phyloP scores from a whole-genome alignment of 2,797 vertebrate species.

The Synaphobranchus kaupii region DNA sequence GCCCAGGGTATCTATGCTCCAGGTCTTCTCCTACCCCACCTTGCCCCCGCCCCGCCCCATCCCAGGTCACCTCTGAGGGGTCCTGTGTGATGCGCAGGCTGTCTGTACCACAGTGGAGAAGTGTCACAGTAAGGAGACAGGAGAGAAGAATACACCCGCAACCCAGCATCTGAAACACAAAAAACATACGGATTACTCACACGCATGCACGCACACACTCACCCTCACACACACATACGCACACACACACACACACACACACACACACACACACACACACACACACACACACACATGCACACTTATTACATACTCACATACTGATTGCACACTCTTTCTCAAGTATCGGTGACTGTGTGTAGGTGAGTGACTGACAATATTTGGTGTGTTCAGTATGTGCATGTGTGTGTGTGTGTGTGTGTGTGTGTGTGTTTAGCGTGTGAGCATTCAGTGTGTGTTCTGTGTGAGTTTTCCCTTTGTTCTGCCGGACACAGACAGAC shows the following conservation, averaged over 20 bases:
- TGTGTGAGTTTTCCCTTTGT: slow-evolving; percentile 1
- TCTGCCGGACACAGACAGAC: slow-evolving; percentile 16
- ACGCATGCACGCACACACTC: background rate
- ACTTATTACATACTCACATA: background rate
- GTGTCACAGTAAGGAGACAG: slow-evolving; percentile 12
- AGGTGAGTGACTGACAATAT: background rate
- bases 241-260: slow-evolving; percentile 4
- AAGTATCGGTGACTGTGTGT: background rate
- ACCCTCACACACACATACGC: background rate
- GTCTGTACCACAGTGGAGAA: slow-evolving; percentile 13
- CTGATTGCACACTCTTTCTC: background rate
- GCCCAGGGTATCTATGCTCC: background rate
- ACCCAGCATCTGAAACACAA: slow-evolving; percentile 11
- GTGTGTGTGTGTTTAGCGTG: background rate
- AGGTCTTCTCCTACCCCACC: background rate
- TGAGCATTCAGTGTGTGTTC: background rate
- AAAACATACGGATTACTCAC: background rate
- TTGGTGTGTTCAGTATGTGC: background rate
- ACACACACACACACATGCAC: background rate
- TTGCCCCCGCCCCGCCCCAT: background rate
- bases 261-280: background rate
- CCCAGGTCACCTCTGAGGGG: background rate
- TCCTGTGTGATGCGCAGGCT: slow-evolving; percentile 8
- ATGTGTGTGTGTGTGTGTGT: slow-evolving; percentile 2
- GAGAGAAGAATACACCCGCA: slow-evolving; percentile 19